phyloP scores from a whole-genome alignment of 1,140 invertebrate genomes.

The Phymorhynchus buccinoides region DNA sequence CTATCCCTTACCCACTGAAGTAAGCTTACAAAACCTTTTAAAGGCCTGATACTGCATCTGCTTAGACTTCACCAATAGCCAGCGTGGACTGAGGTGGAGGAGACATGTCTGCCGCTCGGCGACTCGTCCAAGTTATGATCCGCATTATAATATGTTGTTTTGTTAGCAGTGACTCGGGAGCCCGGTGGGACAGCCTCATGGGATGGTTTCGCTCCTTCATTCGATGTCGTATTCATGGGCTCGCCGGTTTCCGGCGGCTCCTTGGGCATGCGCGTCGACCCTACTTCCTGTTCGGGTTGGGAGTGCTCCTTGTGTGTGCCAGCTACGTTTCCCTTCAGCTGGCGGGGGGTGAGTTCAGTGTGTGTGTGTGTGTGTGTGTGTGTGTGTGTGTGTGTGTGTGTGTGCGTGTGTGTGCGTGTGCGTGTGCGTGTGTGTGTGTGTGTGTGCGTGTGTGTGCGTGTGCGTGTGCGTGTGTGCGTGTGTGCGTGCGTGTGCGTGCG shows the following conservation, averaged over 20 bases:
- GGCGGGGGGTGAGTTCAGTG: no score
- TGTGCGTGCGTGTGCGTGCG: background rate
- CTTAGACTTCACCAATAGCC: no score
- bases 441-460: background rate
- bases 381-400: constrained; percentile 8
- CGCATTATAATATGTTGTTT: no score
- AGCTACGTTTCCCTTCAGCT: no score
- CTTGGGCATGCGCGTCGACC: background rate
- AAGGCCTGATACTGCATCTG: no score
- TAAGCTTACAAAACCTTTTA: no score
- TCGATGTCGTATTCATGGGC: background rate
- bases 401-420: background rate
- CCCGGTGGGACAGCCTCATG: background rate
- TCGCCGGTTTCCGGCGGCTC: no score
- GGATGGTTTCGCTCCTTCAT: background rate
- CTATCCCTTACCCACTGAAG: background rate
- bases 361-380: background rate
- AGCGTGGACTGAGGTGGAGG: no score
- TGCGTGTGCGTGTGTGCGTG: background rate
- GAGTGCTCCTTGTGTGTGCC: background rate
- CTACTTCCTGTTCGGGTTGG: background rate
- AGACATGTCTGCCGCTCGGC: no score
- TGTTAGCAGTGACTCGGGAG: background rate
- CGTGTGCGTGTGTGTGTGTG: background rate
- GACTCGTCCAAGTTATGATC: no score